phyloP scores from a whole-genome alignment of 92 coral and sea anemone species.

The Zoanthus gigantus region DNA sequence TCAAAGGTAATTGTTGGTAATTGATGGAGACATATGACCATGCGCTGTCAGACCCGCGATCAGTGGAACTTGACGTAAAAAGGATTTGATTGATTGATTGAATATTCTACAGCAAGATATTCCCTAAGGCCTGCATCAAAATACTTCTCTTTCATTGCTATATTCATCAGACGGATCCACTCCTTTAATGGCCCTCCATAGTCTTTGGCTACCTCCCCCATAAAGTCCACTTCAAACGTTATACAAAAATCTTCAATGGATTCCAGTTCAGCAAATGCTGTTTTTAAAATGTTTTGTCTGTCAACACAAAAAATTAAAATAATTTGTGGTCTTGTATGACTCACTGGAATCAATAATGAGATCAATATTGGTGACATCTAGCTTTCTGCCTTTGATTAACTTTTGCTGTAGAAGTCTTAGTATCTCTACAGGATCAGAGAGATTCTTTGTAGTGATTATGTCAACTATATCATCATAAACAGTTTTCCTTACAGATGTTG shows the following conservation, averaged over 20 bases:
- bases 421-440: not conserved
- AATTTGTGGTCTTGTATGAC: constrained; percentile 42
- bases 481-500: not conserved
- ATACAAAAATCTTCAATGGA: constrained; percentile 44
- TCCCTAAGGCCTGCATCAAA: constrained; percentile 5
- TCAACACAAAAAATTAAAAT: constrained; percentile 65
- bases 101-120: constrained; percentile 13
- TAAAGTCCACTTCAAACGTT: constrained; percentile 68
- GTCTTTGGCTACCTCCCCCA: constrained; percentile 55
- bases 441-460: not conserved
- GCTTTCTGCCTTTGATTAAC: constrained; percentile 1
- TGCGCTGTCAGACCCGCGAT: no score
- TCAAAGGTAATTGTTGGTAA: no score
- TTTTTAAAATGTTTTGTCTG: constrained; percentile 38
- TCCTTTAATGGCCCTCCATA: constrained; percentile 68
- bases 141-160: not conserved
- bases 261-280: constrained; percentile 65
- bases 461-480: not conserved
- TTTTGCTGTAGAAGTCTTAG: not conserved
- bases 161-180: constrained; percentile 61
- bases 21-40: no score
- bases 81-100: no score
- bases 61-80: no score
- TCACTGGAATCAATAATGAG: not conserved
- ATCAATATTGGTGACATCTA: not conserved